Base-by-base conservation (phyloP, 2,797 vertebrate genomes). In the Channallabes apus region DNA sequence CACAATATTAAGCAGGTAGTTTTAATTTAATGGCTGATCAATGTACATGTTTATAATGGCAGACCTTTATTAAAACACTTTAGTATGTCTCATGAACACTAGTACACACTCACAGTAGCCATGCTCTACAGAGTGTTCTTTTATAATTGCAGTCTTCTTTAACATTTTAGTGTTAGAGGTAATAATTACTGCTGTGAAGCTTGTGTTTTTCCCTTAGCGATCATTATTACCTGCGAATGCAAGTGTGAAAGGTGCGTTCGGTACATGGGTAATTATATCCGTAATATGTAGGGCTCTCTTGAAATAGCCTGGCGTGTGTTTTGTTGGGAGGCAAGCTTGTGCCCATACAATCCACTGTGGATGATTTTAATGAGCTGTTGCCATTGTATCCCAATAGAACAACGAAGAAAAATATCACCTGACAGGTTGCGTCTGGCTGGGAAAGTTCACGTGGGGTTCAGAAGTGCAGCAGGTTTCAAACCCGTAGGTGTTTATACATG, bases 161-260 rank as follows among this genome's bases (percentile, higher is more conserved):
- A 85, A 51, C 69, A 83, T 82, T 87, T 84, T 64, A 86, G 67
- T 85, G 71, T 84, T 86, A 83, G 83, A 88, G 38, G 41, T 67
- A 85, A 77, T 88, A 85, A 87, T 89, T 88, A 88, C 82, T 86
- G 85, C 82, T 82, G 75, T 87, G 75, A 69, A 84, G 84, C 84
- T 87, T 80, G 69, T 89, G 82, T 86, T 88, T 76, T 79, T 82
- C 32, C 80, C 79, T 67, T 56, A 80, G 76, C 35, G 79, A 87
- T 82, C 84, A 83, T 88, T 86, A 89, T 72, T 80, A 89, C 86
- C 84, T 89, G 82, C 58, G 83, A 86, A 73, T 76, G 41, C 77
- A 84, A 87, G 82, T 79, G 64, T 82, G 80, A 84, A 80, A 75
- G 67, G 78, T 85, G 65, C 0, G 15, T 54, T 17, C 27, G 41